Percentiles rank a stretch among this genome's conserved stretches.
phyloP scores from a whole-genome alignment of 2,113 vertebrate species.

The Apaloderma vittatum region DNA sequence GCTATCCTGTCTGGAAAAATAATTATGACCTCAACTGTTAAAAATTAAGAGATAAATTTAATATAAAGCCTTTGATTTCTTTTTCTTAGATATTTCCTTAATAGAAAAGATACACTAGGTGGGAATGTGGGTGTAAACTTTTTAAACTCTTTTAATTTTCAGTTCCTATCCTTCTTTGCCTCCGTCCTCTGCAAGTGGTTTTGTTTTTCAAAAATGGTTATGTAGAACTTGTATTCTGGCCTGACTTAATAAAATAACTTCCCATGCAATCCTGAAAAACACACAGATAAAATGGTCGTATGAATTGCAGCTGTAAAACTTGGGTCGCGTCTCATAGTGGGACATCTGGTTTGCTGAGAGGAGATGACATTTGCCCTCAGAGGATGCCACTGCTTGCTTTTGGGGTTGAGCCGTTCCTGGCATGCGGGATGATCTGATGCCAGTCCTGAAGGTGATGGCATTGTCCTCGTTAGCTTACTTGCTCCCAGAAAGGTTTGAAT shows the following conservation, averaged over 20 bases:
- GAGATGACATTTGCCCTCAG: background rate
- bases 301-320: background rate
- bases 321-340: background rate
- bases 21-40: background rate
- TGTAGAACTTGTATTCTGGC: background rate
- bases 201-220: background rate
- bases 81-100: background rate
- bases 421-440: background rate
- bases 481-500: background rate
- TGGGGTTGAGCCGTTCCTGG: background rate
- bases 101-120: background rate
- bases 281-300: background rate
- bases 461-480: background rate
- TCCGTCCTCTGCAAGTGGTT: background rate
- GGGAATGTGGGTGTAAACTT: background rate
- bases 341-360: background rate
- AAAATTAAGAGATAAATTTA: background rate
- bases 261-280: background rate
- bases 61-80: background rate
- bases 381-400: background rate
- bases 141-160: background rate
- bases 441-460: background rate
- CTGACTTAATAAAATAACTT: background rate
- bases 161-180: background rate
- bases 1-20: background rate